Percentiles rank a stretch among this genome's conserved stretches.
Conservation (phyloP, 2,113 vertebrate species). For the Phyllostomus hastatus region DNA sequence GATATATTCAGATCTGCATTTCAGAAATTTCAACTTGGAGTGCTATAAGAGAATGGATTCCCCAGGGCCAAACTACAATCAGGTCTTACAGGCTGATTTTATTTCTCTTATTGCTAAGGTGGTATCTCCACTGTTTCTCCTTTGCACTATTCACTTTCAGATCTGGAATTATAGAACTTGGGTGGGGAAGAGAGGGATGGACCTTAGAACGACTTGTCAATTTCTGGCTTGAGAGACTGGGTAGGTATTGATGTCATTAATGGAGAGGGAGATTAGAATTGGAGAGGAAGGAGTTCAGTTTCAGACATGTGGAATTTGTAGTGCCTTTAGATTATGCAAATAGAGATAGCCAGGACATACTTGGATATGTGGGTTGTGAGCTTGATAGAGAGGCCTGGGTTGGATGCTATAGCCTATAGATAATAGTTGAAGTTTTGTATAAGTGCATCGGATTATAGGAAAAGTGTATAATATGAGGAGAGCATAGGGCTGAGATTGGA, state of each 20-base stretch:
- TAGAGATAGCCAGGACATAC: background rate
- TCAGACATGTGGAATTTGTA: background rate
- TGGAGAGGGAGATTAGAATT: background rate
- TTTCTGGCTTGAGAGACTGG: constrained; percentile 4
- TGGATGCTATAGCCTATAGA: background rate
- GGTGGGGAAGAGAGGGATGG: background rate
- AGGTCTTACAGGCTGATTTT: background rate
- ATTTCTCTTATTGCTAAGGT: background rate
- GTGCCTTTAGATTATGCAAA: background rate
- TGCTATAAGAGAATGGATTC: background rate
- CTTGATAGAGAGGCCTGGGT: background rate
- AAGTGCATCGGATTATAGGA: background rate
- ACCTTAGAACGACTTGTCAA: background rate
- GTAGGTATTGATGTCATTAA: background rate
- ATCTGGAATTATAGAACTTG: background rate
- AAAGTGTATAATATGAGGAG: background rate
- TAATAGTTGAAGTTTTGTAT: background rate
- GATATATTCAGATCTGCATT: background rate
- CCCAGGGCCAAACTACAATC: background rate
- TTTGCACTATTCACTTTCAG: constrained; percentile 26
- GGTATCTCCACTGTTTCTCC: background rate
- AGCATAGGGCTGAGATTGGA: background rate
- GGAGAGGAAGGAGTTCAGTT: background rate
- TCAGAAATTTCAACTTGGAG: constrained; percentile 20
- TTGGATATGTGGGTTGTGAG: background rate